Conservation (phyloP, 2,888 invertebrate species). For the Gastrophysa polygoni region DNA sequence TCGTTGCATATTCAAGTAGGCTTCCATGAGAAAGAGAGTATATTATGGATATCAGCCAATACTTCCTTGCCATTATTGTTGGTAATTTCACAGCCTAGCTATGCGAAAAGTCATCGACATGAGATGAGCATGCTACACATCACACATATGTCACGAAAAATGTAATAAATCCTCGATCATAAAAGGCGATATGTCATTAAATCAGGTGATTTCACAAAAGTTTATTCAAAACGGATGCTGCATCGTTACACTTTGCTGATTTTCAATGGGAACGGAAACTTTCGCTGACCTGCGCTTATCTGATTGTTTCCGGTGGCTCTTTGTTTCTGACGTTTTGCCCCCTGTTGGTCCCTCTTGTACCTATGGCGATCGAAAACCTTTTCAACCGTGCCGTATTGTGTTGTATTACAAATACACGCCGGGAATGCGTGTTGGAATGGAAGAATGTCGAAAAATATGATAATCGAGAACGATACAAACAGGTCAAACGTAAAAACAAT, state of each 20-base stretch:
- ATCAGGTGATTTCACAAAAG: slow-evolving; percentile 45
- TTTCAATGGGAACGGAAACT: slow-evolving; percentile 59
- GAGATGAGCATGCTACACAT: not conserved
- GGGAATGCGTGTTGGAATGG: not conserved
- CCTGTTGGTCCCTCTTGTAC: not conserved
- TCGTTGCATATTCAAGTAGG: too few relatives aligned
- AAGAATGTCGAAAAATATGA: too few relatives aligned
- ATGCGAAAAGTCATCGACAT: not conserved
- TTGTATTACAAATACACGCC: not conserved
- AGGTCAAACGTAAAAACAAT: too few relatives aligned
- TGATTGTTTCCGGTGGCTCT: slow-evolving; percentile 53
- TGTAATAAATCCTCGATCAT: not conserved
- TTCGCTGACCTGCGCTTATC: slow-evolving; percentile 56
- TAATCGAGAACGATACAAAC: too few relatives aligned
- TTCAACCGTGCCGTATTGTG: slow-evolving; percentile 8
- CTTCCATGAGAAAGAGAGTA: too few relatives aligned
- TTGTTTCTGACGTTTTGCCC: slow-evolving; percentile 29
- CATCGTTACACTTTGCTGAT: slow-evolving; percentile 56
- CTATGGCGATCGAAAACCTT: not conserved
- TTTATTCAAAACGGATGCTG: slow-evolving; percentile 54
- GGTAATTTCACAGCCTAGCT: not conserved
- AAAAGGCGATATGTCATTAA: slow-evolving; percentile 35
- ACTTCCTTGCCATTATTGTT: too few relatives aligned
- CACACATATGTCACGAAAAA: not conserved
- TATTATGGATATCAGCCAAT: too few relatives aligned